These are phyloP conservation scores for Sphenodon punctatus DNA, from an alignment of 2,797 vertebrate species.

Conservation along the genomic window DNA sequence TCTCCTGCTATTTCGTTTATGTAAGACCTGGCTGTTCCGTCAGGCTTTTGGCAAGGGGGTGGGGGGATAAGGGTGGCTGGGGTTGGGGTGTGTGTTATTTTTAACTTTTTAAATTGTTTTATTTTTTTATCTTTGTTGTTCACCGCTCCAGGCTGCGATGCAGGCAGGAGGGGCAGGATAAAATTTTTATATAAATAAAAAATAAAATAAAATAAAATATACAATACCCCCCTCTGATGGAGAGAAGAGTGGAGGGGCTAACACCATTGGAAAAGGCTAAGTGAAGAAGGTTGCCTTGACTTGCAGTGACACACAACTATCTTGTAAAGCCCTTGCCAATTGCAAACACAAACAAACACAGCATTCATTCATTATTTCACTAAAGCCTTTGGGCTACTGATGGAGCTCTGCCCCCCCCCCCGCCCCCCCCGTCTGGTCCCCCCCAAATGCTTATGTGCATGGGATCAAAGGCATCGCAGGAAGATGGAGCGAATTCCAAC, in stretches of 20 bases:
- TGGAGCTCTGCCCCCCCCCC: conserved; percentile 25
- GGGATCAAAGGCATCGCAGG: conserved; percentile 55
- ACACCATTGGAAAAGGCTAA: not conserved
- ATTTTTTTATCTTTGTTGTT: no score
- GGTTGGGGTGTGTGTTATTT: no score
- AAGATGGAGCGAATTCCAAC: conserved; percentile 54
- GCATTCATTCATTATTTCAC: conserved; percentile 65
- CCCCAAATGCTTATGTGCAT: conserved; percentile 55
- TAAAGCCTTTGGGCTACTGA: conserved; percentile 47
- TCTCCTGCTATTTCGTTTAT: no score
- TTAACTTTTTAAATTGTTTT: no score
- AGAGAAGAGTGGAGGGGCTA: not conserved
- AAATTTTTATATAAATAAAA: no score
- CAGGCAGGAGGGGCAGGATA: no score
- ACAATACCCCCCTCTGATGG: no score
- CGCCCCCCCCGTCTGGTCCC: conserved; percentile 65
- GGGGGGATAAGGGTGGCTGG: no score
- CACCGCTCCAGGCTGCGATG: no score
- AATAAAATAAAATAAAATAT: no score
- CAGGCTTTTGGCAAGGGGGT: no score
- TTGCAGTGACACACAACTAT: conserved; percentile 57
- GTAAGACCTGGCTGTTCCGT: no score
- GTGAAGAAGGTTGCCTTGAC: conserved; percentile 9
- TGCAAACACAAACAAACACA: conserved; percentile 64
- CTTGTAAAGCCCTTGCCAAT: conserved; percentile 56